Base-by-base conservation (phyloP, 2,113 vertebrate species). In the Hydropotes inermis region DNA sequence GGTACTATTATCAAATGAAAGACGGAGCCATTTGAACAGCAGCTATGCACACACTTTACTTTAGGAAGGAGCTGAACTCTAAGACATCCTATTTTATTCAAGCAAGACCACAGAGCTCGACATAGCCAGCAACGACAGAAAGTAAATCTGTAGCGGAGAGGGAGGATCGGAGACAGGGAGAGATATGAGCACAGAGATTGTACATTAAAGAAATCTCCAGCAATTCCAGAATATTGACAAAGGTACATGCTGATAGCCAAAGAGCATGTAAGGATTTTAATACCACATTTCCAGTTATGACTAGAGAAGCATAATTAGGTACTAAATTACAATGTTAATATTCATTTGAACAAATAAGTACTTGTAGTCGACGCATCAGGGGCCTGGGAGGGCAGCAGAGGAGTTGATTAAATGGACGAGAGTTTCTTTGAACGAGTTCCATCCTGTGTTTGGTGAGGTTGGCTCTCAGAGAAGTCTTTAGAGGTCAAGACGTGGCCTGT, bases 271-370 rank as follows among this genome's bases (percentile, higher is more conserved):
- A 97, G 89, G 96, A 98, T 99, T 98, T 99, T 98, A 98, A 98
- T 98, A 98, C 91, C 98, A 87, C 97, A 97, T 98, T 99, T 98
- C 98, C 98, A 96, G 98, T 99, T 99, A 99, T 98, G 99, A 98
- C 98, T 98, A 98, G 98, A 98, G 97, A 98, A 98, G 98, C 98
- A 97, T 99, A 99, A 99, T 99, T 99, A 99, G 98, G 98, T 99
- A 98, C 98, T 99, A 99, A 99, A 99, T 99, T 99, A 99, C 97
- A 99, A 96, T 98, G 98, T 98, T 99, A 99, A 99, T 99, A 99
- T 99, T 99, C 98, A 98, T 98, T 98, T 98, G 98, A 98, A 99
- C 98, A 99, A 99, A 99, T 98, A 99, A 98, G 98, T 98, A 97
- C 98, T 98, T 98, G 98, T 95, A 97, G 97, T 98, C 57, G 95